Conservation (phyloP, 2,888 invertebrate genomes). For the Phania funesta region DNA sequence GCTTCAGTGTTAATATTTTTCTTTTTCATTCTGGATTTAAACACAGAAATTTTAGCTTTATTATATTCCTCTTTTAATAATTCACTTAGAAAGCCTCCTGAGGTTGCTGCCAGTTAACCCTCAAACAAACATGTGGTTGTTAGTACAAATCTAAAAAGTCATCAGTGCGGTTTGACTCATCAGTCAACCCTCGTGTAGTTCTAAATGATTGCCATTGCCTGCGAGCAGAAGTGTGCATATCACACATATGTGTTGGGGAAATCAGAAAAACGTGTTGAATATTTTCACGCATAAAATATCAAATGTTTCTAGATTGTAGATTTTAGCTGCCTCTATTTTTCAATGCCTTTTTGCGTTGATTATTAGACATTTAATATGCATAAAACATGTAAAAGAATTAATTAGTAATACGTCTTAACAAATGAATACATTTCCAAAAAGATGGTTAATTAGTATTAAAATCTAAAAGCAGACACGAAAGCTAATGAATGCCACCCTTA, state of each 20-base stretch:
- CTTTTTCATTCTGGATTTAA: too few relatives aligned
- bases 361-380: slow-evolving; percentile 61
- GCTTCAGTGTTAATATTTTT: too few relatives aligned
- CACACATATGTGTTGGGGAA: slow-evolving; percentile 44
- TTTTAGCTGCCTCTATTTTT: background rate
- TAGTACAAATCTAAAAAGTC: too few relatives aligned
- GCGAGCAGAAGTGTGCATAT: slow-evolving; percentile 2
- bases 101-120: background rate
- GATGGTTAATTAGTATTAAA: slow-evolving; percentile 32
- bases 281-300: slow-evolving; percentile 64
- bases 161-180: too few relatives aligned
- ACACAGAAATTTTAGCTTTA: too few relatives aligned
- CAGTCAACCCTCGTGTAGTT: background rate
- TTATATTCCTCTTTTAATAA: too few relatives aligned
- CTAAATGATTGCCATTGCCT: background rate
- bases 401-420: slow-evolving; percentile 49
- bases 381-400: slow-evolving; percentile 62
- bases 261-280: slow-evolving; percentile 65
- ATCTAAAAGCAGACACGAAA: too few relatives aligned
- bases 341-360: slow-evolving; percentile 33
- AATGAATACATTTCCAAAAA: slow-evolving; percentile 6
- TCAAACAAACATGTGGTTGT: too few relatives aligned
- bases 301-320: slow-evolving; percentile 32
- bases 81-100: too few relatives aligned
- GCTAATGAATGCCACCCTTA: background rate